Conservation (phyloP, 92 coral and sea anemone species). For the Epizoanthus stellaris region DNA sequence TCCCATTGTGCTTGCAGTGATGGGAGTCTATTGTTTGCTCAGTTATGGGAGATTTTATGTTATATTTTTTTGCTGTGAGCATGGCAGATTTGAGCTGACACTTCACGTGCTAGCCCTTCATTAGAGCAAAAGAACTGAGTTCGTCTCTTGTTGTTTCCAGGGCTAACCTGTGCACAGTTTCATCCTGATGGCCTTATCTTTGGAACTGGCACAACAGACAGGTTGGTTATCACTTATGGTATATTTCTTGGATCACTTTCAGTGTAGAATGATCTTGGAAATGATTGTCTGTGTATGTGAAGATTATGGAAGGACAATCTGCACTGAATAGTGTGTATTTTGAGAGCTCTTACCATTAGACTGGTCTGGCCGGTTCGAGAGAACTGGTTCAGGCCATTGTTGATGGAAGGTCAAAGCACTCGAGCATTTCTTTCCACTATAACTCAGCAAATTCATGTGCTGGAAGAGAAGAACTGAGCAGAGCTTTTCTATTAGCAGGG, state of each 20-base stretch:
- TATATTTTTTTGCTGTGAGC: too few relatives aligned
- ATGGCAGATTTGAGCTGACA: neutral
- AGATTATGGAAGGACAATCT: neutral
- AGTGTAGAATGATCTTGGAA: too few relatives aligned
- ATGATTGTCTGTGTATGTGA: neutral
- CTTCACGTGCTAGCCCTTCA: neutral
- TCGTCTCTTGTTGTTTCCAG: constrained; percentile 47
- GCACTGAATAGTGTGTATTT: too few relatives aligned
- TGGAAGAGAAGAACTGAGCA: too few relatives aligned
- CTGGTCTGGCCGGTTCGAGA: too few relatives aligned
- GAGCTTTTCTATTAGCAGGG: too few relatives aligned
- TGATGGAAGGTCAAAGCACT: too few relatives aligned
- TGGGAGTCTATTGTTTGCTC: neutral
- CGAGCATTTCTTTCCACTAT: too few relatives aligned
- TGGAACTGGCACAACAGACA: constrained; percentile 99
- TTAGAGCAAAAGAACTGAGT: neutral
- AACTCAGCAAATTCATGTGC: too few relatives aligned
- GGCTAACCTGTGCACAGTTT: constrained; percentile 97
- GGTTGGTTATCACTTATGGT: constrained; percentile 53
- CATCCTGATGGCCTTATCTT: constrained; percentile 99
- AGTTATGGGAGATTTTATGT: too few relatives aligned
- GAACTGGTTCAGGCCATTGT: neutral
- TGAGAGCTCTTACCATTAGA: too few relatives aligned
- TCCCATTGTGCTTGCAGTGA: neutral
- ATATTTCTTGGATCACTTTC: neutral